These are phyloP conservation scores for Stenichneumon culpator DNA, from an alignment of 2,888 invertebrate species.

Conservation along the genomic window DNA sequence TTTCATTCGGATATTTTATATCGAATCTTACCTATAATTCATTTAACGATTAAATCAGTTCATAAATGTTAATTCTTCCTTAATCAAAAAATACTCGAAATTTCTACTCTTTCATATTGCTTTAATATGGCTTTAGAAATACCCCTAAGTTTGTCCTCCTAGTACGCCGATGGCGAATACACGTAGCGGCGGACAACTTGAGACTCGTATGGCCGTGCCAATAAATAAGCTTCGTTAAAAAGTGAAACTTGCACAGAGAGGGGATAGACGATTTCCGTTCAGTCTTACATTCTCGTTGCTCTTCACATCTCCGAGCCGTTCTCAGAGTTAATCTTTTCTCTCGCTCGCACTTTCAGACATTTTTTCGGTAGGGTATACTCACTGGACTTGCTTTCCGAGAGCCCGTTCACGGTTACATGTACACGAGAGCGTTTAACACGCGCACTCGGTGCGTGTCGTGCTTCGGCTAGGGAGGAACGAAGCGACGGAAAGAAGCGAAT, in stretches of 20 bases:
- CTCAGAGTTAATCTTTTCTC: background rate
- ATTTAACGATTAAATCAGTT: constrained; percentile 49
- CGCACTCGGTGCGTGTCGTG: constrained; percentile 65
- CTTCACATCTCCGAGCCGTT: constrained; percentile 16
- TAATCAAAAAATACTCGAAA: constrained; percentile 30
- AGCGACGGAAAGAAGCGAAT: constrained; percentile 44
- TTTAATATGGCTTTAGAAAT: background rate
- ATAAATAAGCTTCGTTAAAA: constrained; percentile 74
- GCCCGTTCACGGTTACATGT: constrained; percentile 61
- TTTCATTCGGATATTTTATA: constrained; percentile 47
- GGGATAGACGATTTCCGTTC: constrained; percentile 58
- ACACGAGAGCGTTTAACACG: constrained; percentile 68
- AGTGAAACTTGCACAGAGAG: constrained; percentile 68
- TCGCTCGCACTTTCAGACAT: constrained; percentile 18
- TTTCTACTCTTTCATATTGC: background rate
- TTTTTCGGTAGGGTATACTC: constrained; percentile 19
- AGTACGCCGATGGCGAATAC: background rate
- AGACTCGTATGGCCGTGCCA: constrained; percentile 60
- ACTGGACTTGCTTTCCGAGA: constrained; percentile 31
- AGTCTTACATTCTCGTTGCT: constrained; percentile 20
- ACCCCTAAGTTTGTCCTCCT: background rate
- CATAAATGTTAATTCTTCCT: constrained; percentile 3
- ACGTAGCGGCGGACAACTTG: background rate
- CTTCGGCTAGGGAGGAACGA: constrained; percentile 42
- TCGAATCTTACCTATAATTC: constrained; percentile 45